Base-by-base conservation (phyloP, 35 echinoderm and acorn worm species). In the Patiria miniata region DNA sequence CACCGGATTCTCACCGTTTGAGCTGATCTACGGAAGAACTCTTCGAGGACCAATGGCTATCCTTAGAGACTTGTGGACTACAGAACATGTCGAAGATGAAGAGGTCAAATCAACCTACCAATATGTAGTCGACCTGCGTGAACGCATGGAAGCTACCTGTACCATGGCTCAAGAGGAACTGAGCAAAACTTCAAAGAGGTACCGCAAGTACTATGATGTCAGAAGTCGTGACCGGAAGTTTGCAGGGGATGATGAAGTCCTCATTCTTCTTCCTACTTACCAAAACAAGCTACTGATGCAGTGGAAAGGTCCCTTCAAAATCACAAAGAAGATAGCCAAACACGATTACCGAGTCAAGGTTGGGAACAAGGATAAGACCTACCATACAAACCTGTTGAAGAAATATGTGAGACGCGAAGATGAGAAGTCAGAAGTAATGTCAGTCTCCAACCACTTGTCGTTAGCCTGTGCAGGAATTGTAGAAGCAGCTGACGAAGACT, bases 1-100 rank as follows among this genome's bases (percentile, higher is more conserved):
- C 30, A 38, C 40, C 2, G 83, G 88, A 21, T 90, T 87, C 60
- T 91, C 88, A 1, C 88, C 88, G 0, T 94, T 94, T 83, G 93
- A 94, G 53, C 23, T 94, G 19, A 52, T 94, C 54, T 94, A 86
- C 57, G 93, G 83, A 17, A 8, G 40, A 21, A 44, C 77, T 32
- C 60, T 91, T 0, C 21, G 93, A 37, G 93, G 88, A 37, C 84
- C 88, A 5, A 42, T 91, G 22, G n/a, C 77, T 26, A 77, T 91
- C 1, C 15, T 91, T 1, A 82, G 80, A 21, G 84, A 90, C 58
- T 19, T 91, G 7, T 95, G 85, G 88, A 83, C 59, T 18, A 83
- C 59, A 0, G 19, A 51, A 21, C 32, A 14, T n/a, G 6, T 18
- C 21, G 77, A 77, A 65, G 83, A 10, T 6, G 55, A 89, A 51